Base-by-base conservation (phyloP, 2,888 invertebrate genomes). In the Stramonita haemastoma region DNA sequence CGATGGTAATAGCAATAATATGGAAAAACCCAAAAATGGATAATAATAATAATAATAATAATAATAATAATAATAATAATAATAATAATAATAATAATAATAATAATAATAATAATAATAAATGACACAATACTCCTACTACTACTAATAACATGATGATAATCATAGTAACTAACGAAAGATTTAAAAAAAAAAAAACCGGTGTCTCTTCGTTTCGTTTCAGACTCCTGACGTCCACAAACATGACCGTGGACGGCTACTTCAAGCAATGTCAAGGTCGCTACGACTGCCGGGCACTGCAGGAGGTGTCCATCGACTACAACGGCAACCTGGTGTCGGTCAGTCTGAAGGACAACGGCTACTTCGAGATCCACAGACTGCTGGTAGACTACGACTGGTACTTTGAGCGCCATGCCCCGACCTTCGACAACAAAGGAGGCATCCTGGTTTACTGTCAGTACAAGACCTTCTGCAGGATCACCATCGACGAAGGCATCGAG, bases 251-350 rank as follows among this genome's bases (percentile, higher is more conserved):
- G 73, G 77, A 36, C 88, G 77, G 57, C 86, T 87, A 22, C 81
- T 83, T 73, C 60, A 79, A 83, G 88, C 88, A 79, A 17, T 88
- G 88, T 32, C 57, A 88, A n/a, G 88, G 88, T 4, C 88, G 88
- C 83, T 32, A 88, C 66, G 88, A 88, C 88, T 88, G 88, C 83
- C 88, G 81, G 4, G 57, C 88, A 60, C 79, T 88, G 66, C 66
- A 56, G 17, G 88, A 88, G 29, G 88, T 88, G n/a, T 56, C 88
- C 83, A 32, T 88, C 60, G 46, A 81, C 83, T 83, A 60, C 83
- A 57, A 88, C 81, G 66, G 36, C 36, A 83, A 57, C 22, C 22
- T 57, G 60, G 32, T 83, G 26, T 88, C 88, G 8, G 36, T 83
- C 83, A 81, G 81, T 13, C 19, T 88, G 11, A 70, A 88, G 29